These are phyloP conservation scores for Pedicia rivosa DNA, from an alignment of 2,888 invertebrate species.

Conservation along the genomic window DNA sequence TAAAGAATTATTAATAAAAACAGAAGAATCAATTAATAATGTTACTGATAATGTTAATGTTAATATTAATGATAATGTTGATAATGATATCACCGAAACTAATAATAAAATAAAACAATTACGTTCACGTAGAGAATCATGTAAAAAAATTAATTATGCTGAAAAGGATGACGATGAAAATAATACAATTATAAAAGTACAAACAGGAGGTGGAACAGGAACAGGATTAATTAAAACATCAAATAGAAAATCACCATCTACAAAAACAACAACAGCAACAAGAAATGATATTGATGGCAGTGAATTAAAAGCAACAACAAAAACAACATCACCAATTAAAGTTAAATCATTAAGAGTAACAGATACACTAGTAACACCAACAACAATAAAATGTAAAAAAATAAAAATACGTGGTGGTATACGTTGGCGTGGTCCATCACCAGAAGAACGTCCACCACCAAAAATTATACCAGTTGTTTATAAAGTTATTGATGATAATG, in stretches of 20 bases:
- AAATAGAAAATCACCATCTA: not conserved
- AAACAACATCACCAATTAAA: not conserved
- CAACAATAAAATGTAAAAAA: not conserved
- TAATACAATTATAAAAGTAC: constrained; percentile 11
- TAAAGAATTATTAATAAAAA: no score
- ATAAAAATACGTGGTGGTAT: constrained; percentile 6
- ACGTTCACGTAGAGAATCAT: constrained; percentile 15
- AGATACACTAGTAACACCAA: not conserved
- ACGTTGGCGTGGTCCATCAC: constrained; percentile 6
- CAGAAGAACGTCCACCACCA: constrained; percentile 1
- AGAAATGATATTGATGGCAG: not conserved
- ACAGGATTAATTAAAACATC: not conserved
- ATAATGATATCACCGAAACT: no score
- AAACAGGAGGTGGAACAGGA: constrained; percentile 1
- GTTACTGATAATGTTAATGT: no score
- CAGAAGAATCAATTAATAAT: no score
- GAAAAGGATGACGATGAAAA: constrained; percentile 13
- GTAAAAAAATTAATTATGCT: constrained; percentile 13
- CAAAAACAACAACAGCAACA: no score
- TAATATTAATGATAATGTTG: no score
- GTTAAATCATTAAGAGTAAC: no score
- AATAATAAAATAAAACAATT: no score
- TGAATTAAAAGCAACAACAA: not conserved
- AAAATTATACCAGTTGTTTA: constrained; percentile 26
- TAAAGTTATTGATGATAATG: constrained; percentile 23